These are phyloP conservation scores for Pelusios castaneus DNA, from an alignment of 2,113 vertebrate species.

Conservation along the genomic window DNA sequence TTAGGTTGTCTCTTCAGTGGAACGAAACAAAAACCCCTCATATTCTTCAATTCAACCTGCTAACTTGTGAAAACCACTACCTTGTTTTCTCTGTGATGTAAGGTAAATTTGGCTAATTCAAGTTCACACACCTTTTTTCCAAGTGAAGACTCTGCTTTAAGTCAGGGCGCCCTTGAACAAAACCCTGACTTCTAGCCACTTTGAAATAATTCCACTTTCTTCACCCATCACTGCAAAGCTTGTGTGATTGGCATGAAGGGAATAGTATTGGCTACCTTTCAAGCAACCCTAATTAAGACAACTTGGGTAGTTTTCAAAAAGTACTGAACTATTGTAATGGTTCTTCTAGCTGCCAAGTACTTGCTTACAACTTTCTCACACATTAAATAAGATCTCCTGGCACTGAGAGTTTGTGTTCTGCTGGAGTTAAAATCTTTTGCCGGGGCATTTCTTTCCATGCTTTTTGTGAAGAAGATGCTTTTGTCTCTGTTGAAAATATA, in stretches of 20 bases:
- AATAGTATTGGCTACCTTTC: not conserved
- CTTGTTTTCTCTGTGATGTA: not conserved
- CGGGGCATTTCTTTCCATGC: not conserved
- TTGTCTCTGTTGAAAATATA: not conserved
- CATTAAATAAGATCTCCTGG: slow-evolving; percentile 13
- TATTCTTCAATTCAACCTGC: not conserved
- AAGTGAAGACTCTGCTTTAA: not conserved
- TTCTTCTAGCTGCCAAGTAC: slow-evolving; percentile 6
- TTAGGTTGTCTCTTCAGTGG: not conserved
- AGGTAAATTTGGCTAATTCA: not conserved
- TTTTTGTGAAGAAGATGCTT: not conserved
- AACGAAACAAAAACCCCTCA: not conserved
- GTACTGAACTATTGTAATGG: not conserved
- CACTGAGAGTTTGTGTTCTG: not conserved
- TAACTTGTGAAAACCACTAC: not conserved
- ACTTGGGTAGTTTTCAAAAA: slow-evolving; percentile 19
- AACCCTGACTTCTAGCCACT: not conserved
- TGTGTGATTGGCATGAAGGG: not conserved
- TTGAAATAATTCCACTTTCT: not conserved
- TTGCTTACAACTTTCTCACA: not conserved
- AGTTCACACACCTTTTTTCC: not conserved
- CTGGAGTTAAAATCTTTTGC: not conserved
- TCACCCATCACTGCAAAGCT: not conserved
- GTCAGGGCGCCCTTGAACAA: not conserved
- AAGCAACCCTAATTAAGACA: not conserved